Evolutionary conservation across 2,888 invertebrate species (phyloP).

Genomic region (Drosophila incognita): DNA sequence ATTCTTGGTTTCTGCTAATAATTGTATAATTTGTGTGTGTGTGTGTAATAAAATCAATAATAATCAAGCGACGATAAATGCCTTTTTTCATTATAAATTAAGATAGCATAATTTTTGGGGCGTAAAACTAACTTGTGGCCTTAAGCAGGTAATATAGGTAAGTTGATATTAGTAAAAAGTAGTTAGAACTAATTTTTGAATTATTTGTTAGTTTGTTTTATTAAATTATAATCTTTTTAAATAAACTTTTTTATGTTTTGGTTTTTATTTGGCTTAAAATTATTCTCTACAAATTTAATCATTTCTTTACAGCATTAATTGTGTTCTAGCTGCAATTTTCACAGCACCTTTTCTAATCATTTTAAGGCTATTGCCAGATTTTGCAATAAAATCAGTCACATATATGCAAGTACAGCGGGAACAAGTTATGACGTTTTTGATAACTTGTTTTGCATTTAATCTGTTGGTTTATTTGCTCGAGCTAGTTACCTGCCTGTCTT

Average conservation of each 20-base stretch:
- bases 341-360: background rate
- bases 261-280: background rate
- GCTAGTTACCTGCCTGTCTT: slow-evolving; percentile 26
- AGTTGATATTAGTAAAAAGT: background rate
- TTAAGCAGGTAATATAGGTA: background rate
- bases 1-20: slow-evolving; percentile 22
- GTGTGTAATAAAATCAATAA: slow-evolving; percentile 4
- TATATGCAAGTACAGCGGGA: background rate
- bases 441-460: slow-evolving; percentile 49
- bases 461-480: slow-evolving; percentile 40
- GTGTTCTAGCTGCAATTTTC: background rate
- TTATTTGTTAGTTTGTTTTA: rapidly evolving
- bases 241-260: rapidly evolving
- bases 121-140: background rate
- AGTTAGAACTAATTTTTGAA: background rate
- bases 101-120: slow-evolving; percentile 45
- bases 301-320: background rate
- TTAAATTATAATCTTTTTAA: background rate
- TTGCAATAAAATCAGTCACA: background rate
- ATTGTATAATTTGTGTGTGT: slow-evolving; percentile 17
- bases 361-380: background rate
- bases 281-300: background rate
- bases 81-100: background rate
- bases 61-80: background rate
- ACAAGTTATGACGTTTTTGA: slow-evolving; percentile 30